Percentiles rank a stretch among this genome's conserved stretches.
These are phyloP conservation scores for Pantala flavescens DNA, from an alignment of 1,140 invertebrate genomes.

Conservation along the genomic window DNA sequence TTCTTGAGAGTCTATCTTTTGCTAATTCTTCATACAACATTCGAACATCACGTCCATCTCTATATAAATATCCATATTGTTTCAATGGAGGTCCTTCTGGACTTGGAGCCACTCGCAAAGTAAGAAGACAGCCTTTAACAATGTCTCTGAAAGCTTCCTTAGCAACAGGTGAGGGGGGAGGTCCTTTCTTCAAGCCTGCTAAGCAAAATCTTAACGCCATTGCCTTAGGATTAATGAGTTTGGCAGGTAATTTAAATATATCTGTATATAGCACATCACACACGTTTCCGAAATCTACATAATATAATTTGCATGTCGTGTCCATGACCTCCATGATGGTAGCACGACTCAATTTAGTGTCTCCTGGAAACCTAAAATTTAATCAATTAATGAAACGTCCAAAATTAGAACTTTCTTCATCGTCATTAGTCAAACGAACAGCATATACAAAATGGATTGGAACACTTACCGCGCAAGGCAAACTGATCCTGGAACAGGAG, in stretches of 20 bases:
- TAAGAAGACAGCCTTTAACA: slow-evolving; percentile 47
- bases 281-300: slow-evolving; percentile 66
- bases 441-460: too few species aligned
- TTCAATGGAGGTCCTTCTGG: slow-evolving; percentile 51
- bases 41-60: slow-evolving; percentile 41
- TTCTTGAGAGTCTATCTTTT: background rate
- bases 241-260: slow-evolving; percentile 57
- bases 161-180: slow-evolving; percentile 33
- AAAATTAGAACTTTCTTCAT: too few species aligned
- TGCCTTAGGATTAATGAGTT: slow-evolving; percentile 46
- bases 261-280: slow-evolving; percentile 53
- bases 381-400: too few species aligned
- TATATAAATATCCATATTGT: slow-evolving; percentile 56
- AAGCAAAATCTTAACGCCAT: slow-evolving; percentile 61
- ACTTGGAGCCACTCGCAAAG: slow-evolving; percentile 49
- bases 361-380: slow-evolving; percentile 41
- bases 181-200: slow-evolving; percentile 47
- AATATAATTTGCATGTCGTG: slow-evolving; percentile 52
- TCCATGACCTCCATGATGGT: slow-evolving; percentile 56
- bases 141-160: slow-evolving; percentile 56
- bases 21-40: background rate
- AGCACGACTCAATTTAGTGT: slow-evolving; percentile 54
- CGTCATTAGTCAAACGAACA: too few species aligned
- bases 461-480: slow-evolving; percentile 43
- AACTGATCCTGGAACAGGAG: slow-evolving; percentile 54